Evolutionary conservation across 2,113 vertebrate species (phyloP).

Genomic region (Scopus umbretta): DNA sequence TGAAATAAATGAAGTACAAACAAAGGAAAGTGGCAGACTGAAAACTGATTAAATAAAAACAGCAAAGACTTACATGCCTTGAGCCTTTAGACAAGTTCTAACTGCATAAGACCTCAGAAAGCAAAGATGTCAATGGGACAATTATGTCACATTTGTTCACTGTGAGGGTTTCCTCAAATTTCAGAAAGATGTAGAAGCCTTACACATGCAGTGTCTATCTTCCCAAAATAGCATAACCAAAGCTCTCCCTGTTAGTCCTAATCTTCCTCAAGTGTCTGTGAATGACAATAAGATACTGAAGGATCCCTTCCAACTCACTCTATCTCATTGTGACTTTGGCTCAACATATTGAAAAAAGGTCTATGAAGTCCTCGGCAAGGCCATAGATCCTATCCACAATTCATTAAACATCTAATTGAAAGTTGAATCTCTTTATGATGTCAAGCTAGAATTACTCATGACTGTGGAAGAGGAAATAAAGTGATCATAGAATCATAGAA

Average conservation of each 20-base stretch:
- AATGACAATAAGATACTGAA: neutral
- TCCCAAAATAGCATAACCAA: neutral
- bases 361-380: neutral
- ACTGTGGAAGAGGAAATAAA: neutral
- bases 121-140: neutral
- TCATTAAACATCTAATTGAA: neutral
- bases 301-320: neutral
- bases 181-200: neutral
- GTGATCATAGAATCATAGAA: no score
- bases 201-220: neutral
- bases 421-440: neutral
- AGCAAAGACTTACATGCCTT: neutral
- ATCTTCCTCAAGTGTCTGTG: neutral
- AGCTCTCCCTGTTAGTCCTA: neutral
- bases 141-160: neutral
- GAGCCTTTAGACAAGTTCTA: neutral
- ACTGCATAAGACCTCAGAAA: neutral
- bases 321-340: neutral
- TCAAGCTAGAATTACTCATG: neutral
- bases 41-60: neutral
- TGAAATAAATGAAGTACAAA: neutral
- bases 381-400: neutral
- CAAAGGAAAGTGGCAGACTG: neutral
- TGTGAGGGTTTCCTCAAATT: neutral
- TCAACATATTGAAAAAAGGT: neutral